Evolutionary conservation across 2,797 vertebrate genomes (phyloP).

Genomic region (Melanotaenia nigrans): DNA sequence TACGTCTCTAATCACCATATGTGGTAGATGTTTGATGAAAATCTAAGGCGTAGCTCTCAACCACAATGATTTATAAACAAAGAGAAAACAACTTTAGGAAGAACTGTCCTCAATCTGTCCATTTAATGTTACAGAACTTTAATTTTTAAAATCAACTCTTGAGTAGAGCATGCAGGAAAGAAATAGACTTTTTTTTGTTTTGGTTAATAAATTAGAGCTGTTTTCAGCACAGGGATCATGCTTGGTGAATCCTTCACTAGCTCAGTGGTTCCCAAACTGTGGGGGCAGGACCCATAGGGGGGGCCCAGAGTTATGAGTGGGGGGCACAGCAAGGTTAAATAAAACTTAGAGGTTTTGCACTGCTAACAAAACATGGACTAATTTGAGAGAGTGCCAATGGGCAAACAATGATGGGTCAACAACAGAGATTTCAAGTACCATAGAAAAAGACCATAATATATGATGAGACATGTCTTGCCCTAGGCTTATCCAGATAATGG

Average conservation of each 20-base stretch:
- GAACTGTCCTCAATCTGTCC: neutral
- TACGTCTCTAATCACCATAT: neutral
- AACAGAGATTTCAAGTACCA: no score
- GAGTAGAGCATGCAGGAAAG: conserved; percentile 19
- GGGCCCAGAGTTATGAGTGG: no score
- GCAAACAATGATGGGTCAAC: no score
- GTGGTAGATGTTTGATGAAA: neutral
- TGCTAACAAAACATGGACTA: no score
- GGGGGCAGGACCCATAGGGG: no score
- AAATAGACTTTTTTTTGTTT: conserved; percentile 30
- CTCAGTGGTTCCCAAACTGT: neutral
- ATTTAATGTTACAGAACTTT: conserved; percentile 7
- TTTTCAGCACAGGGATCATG: conserved; percentile 32
- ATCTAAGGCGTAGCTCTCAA: neutral
- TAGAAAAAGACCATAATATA: no score
- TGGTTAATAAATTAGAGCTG: conserved; percentile 31
- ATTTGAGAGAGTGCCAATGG: no score
- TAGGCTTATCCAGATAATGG: no score
- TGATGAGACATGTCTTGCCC: no score
- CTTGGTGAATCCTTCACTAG: conserved; percentile 52
- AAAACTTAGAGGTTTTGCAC: no score
- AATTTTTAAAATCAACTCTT: conserved; percentile 20
- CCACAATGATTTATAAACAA: neutral
- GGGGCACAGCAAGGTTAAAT: no score
- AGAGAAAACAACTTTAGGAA: neutral